phyloP scores from a whole-genome alignment of 2,888 invertebrate species.

The Drosophila robusta region DNA sequence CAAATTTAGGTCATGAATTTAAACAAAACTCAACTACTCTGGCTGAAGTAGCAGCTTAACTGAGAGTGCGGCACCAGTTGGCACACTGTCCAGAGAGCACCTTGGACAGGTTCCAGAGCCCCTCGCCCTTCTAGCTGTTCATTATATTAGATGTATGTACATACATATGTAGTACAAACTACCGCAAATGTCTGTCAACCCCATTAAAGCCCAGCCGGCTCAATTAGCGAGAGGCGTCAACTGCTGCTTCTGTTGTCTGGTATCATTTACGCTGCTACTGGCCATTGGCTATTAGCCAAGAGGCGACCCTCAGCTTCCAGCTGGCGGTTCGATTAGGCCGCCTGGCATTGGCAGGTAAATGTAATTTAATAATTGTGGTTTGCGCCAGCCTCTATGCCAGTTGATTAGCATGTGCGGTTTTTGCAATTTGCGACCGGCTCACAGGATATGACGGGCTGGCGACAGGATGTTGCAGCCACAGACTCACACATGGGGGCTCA shows the following conservation, averaged over 20 bases:
- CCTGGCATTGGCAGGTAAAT: constrained; percentile 44
- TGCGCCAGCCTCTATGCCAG: constrained; percentile 36
- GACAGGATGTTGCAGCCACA: constrained; percentile 63
- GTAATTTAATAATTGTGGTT: constrained; percentile 81
- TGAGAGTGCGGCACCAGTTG: constrained; percentile 15
- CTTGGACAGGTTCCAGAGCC: constrained; percentile 1
- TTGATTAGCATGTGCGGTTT: constrained; percentile 79
- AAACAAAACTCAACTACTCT: too few species aligned
- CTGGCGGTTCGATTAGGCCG: constrained; percentile 61
- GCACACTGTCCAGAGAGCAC: constrained; percentile 22
- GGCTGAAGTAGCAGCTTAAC: not conserved
- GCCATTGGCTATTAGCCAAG: constrained; percentile 11
- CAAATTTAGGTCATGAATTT: too few species aligned
- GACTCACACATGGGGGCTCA: constrained; percentile 10
- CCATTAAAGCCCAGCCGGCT: constrained; percentile 49
- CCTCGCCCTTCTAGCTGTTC: not conserved
- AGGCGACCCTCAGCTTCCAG: constrained; percentile 23
- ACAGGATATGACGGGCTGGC: constrained; percentile 68
- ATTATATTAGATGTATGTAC: constrained; percentile 16
- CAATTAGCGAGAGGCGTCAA: constrained; percentile 59
- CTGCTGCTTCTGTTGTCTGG: constrained; percentile 27
- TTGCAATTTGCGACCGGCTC: constrained; percentile 61
- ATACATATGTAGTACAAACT: constrained; percentile 29
- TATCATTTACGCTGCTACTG: constrained; percentile 31
- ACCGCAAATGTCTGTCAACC: constrained; percentile 52